Evolutionary conservation across 1,140 invertebrate species (phyloP), one percentile per base, ranked within the genome.

Genomic region (Apis laboriosa): DNA sequence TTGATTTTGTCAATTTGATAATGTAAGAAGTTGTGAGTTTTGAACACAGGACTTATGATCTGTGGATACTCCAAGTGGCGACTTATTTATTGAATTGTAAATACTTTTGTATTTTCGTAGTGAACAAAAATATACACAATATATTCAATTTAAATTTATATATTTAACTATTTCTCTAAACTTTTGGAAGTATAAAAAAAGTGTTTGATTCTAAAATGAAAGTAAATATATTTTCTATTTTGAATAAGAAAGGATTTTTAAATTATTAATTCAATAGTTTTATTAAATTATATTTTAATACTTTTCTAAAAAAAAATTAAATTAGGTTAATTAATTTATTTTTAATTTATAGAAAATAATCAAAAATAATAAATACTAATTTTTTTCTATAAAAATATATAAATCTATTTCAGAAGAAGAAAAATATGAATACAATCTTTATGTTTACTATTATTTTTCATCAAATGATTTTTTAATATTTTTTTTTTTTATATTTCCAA

Each of bases 71-170:
- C 80, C 88, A 86, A 84, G 88, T 85, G 73, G 77, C 80, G 84
- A 92, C 90, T 92, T 90, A 93, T 93, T 93, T 93, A 93, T 93
- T 92, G 77, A 92, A 92, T 91, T 93, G 92, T 93, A 93, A 83
- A 93, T 94, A 93, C 84, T 93, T 93, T 94, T 93, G 92, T 92
- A 93, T 93, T 93, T 92, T 92, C 90, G 83, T 84, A 87, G 87
- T 78, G 84, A 60, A 77, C 73, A 68, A 19, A 61, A 66, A 55
- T 77, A 43, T 43, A 43, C 34, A 82, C 64, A 82, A 67, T 76
- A 76, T 58, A 66, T 60, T 55, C 56, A 17, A 49, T 77, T 82
- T 82, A 66, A 82, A 67, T 67, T 51, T 53, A 58, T 81, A 61
- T 43, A 60, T 67, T 68, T 53, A 43, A 68, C 17, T 53, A 55